Base-by-base conservation (phyloP, 2,113 vertebrate species). In the Toxotes chatareus region DNA sequence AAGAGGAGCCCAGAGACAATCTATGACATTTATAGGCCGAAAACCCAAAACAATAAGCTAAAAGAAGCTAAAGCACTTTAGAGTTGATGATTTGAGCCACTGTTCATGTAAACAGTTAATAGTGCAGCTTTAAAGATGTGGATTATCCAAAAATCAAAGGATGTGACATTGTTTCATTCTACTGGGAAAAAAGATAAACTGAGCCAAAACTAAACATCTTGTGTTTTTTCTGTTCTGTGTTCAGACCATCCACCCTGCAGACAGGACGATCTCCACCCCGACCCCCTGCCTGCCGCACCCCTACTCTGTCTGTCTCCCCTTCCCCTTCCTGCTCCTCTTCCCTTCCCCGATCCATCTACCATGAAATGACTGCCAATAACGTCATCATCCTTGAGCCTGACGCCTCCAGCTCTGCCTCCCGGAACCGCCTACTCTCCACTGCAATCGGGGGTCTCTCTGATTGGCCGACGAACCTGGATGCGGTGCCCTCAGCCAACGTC, bases 341-440 rank as follows among this genome's bases (percentile, higher is more conserved):
- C 16, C 67, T 92, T 6, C 73, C 90, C 17, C 76, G 78, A 2
- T 90, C 92, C 5, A 12, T 61, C 23, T 93, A 93, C 75, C 93
- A 94, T 47, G 94, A 94, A 74, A 90, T 93, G 84, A 89, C 91
- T 1, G 91, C 92, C 42, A 93, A 91, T 42, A 94, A 93, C 11
- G 92, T 95, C 49, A 94, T 94, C 64, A 94, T 93, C 66, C 46
- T 95, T 75, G 93, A 94, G n/a, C 92, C 93, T 0, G 92, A 93
- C 62, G 66, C 84, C 60, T 80, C 89, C 4, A 16, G 64, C 74
- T 76, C 83, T 0, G 5, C 87, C 51, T 90, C 93, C 83, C 85
- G 83, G 81, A 90, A 47, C 73, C 85, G 74, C 42, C 73, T 91
- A 3, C 80, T 89, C 7, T 83, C 82, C 44, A 46, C 89, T 4